phyloP scores from a whole-genome alignment of 2,113 vertebrate species.

The Oncorhynchus kisutch region DNA sequence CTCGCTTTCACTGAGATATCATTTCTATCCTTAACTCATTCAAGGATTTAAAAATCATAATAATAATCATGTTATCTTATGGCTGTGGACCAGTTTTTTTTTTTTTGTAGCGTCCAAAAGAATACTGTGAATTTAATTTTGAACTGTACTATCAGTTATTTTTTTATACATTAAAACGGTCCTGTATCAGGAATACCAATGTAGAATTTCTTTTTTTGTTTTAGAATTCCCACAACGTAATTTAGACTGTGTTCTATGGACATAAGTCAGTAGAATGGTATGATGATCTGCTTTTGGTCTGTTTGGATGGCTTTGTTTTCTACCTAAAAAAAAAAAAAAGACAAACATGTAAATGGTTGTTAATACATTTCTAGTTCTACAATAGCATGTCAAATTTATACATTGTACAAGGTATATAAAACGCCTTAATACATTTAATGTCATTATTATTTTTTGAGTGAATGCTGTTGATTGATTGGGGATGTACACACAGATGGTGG shows the following conservation, averaged over 20 bases:
- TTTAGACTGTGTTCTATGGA: constrained; percentile 66
- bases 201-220: constrained; percentile 51
- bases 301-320: constrained; percentile 74
- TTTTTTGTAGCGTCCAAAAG: constrained; percentile 66
- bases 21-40: constrained; percentile 27
- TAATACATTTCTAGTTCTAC: constrained; percentile 82
- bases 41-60: constrained; percentile 32
- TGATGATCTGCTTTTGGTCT: constrained; percentile 24
- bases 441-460: constrained; percentile 65
- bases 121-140: constrained; percentile 91
- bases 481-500: constrained; percentile 34
- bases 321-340: constrained; percentile 24
- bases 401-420: constrained; percentile 74
- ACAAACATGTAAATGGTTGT: constrained; percentile 56
- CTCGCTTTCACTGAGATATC: background rate
- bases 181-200: constrained; percentile 78
- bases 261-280: constrained; percentile 29
- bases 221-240: constrained; percentile 51
- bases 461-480: constrained; percentile 19
- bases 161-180: constrained; percentile 63
- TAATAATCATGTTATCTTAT: constrained; percentile 43
- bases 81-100: constrained; percentile 60
- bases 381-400: constrained; percentile 97
- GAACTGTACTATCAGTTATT: constrained; percentile 82
- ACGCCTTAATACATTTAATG: constrained; percentile 75